phyloP scores from a whole-genome alignment of 2,113 vertebrate species.

The Chloebia gouldiae region DNA sequence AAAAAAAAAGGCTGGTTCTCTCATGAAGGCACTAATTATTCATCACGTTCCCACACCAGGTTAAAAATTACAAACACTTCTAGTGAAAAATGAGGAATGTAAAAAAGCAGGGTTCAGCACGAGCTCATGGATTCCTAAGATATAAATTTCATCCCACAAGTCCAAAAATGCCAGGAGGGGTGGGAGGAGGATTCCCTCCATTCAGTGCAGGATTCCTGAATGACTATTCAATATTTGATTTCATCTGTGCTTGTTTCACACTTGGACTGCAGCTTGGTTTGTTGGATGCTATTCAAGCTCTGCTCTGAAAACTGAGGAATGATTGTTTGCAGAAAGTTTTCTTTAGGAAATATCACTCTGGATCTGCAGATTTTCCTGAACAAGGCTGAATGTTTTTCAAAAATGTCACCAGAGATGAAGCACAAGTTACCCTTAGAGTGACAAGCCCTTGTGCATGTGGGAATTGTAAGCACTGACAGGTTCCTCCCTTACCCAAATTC shows the following conservation, averaged over 20 bases:
- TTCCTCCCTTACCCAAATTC: not conserved
- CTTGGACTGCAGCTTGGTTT: not conserved
- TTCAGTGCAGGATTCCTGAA: not conserved
- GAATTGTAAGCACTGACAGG: rapidly evolving
- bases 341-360: not conserved
- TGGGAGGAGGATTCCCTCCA: not conserved
- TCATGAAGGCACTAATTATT: not conserved
- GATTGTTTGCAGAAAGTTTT: not conserved
- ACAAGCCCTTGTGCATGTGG: rapidly evolving
- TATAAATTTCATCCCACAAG: not conserved
- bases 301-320: not conserved
- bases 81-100: not conserved
- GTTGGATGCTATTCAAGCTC: not conserved
- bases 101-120: not conserved
- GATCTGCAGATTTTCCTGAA: not conserved
- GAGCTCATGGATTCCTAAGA: not conserved
- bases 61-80: not conserved
- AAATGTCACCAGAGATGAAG: not conserved
- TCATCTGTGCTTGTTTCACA: not conserved
- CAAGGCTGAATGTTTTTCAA: not conserved
- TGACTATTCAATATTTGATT: not conserved
- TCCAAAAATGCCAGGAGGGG: not conserved
- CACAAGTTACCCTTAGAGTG: not conserved
- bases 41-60: not conserved
- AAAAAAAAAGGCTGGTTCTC: not conserved